These are phyloP conservation scores for Hyperoplus immaculatus DNA, from an alignment of 2,797 vertebrate genomes.

Conservation along the genomic window DNA sequence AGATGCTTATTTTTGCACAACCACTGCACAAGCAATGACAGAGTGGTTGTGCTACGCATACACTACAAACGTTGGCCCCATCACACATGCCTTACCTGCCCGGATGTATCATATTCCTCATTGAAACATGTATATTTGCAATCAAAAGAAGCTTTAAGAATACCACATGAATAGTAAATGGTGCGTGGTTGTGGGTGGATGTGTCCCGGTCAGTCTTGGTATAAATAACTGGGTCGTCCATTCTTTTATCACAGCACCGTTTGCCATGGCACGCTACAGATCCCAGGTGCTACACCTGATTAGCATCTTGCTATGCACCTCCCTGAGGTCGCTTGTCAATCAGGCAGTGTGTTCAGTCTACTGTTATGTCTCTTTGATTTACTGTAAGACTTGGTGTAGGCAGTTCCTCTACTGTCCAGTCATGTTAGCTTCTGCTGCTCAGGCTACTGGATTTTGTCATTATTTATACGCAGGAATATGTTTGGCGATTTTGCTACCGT, in stretches of 20 bases:
- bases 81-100: background rate
- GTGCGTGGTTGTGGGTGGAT: background rate
- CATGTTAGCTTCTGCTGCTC: background rate
- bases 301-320: conserved; percentile 58
- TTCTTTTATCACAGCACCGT: conserved; percentile 36
- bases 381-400: conserved; percentile 40
- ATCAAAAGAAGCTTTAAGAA: background rate
- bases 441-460: background rate
- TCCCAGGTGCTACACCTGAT: conserved; percentile 62
- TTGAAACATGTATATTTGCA: background rate
- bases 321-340: conserved; percentile 68
- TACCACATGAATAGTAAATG: background rate
- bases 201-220: conserved; percentile 18
- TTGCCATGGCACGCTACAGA: conserved; percentile 24
- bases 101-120: background rate
- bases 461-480: no score
- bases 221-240: conserved; percentile 7
- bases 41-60: no score
- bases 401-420: conserved; percentile 13
- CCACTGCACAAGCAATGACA: background rate
- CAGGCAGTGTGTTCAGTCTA: conserved; percentile 34
- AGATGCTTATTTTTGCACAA: no score
- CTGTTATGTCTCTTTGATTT: conserved; percentile 49
- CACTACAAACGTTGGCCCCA: background rate
- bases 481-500: no score